Base-by-base conservation (phyloP, 2,797 vertebrate species). In the Acipenser transmontanus region DNA sequence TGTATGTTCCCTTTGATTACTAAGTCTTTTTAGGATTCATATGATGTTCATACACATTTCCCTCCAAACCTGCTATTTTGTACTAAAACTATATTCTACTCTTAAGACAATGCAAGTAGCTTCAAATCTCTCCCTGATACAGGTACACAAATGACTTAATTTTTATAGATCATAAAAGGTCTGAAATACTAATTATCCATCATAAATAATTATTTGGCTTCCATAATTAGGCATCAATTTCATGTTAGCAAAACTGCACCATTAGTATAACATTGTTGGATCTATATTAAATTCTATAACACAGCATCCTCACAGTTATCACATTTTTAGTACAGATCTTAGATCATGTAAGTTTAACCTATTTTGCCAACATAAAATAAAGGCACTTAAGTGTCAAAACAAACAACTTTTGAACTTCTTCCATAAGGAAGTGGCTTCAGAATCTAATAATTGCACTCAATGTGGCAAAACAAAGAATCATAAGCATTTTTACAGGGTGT, bases 141-240 rank as follows among this genome's bases (percentile, higher is more conserved):
- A 17, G 34, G 34, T 34, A 34, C 4, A 34, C 4, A 34, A 34
- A 34, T 34, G 34, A 34, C 34, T 17, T 17, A 34, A 34, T 34
- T 34, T 34, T 34, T 34, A 34, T 34, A 34, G 34, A 34, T 34
- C 34, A 34, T 34, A 34, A 4, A 4, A 4, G 34, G 2, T 34
- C 34, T 34, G 34, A 34, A 34, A 34, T 34, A 34, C 34, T 34
- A 34, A 34, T 34, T 34, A 34, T 34, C 34, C 34, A 65, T 56
- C 14, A 63, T 20, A 61, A 59, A 62, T 17, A 48, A 67, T 59
- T 20, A 14, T 62, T 61, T 65, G 61, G 60, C 64, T 65, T 69
- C 68, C 66, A 67, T 66, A 70, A 49, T 50, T 17, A 59, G 67
- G 54, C 61, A 34, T 69, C 62, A 50, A 57, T 63, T 61, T 73